These are phyloP conservation scores for Beroe forskalii DNA, from an alignment of 37 sponge, comb jelly and placozoan genomes.

Conservation along the genomic window DNA sequence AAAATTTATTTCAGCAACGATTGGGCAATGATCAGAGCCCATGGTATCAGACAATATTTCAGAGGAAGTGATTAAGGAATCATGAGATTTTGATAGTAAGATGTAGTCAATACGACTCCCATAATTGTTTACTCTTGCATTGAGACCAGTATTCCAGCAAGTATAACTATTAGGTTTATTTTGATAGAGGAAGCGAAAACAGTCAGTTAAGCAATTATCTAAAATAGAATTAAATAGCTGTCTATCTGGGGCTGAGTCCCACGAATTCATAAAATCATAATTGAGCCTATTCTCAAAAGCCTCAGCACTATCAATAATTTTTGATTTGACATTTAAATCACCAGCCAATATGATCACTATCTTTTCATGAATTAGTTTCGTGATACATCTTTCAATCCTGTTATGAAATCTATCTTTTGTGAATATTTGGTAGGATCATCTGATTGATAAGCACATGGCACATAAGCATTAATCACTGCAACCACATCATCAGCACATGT, in stretches of 20 bases:
- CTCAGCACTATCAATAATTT: conserved; percentile 47
- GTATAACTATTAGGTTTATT: conserved; percentile 71
- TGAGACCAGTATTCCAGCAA: conserved; percentile 86
- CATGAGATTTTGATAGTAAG: conserved; percentile 52
- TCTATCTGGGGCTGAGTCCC: background rate
- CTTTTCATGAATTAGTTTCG: background rate
- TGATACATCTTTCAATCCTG: background rate
- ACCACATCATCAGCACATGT: background rate
- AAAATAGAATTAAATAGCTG: background rate
- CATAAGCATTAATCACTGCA: conserved; percentile 12
- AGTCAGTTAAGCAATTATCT: conserved; percentile 70
- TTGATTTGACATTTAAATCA: conserved; percentile 50
- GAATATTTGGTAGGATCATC: background rate
- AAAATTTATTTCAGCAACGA: conserved; percentile 69
- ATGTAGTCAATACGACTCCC: conserved; percentile 91
- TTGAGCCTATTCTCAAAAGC: conserved; percentile 34
- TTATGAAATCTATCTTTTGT: conserved; percentile 5
- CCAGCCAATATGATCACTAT: background rate
- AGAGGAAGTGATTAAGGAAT: background rate
- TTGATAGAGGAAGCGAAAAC: conserved; percentile 77
- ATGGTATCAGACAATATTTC: conserved; percentile 69
- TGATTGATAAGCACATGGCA: conserved; percentile 41
- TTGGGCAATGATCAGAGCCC: conserved; percentile 96
- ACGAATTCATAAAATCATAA: background rate
- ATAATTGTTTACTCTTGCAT: conserved; percentile 81